Conservation (phyloP, 1,140 invertebrate species). For the Cephus cinctus region DNA sequence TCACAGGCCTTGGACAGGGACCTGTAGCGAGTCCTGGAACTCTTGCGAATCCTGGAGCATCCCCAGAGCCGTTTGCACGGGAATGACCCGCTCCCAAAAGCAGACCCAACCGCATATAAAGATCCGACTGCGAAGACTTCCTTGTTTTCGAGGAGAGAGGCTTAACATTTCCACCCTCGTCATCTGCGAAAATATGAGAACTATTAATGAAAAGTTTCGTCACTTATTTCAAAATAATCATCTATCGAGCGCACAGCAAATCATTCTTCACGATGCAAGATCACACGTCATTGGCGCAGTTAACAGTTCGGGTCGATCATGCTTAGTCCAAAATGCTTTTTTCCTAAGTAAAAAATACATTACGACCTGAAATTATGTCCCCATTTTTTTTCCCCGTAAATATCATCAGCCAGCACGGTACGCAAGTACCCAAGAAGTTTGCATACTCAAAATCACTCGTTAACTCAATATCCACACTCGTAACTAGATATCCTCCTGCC, state of each 20-base stretch:
- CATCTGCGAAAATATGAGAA: constrained; percentile 58
- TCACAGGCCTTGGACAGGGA: constrained; percentile 38
- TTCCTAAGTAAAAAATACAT: too few relatives aligned
- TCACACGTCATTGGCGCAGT: constrained; percentile 1
- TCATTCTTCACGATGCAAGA: constrained; percentile 16
- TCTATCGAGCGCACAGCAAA: constrained; percentile 3
- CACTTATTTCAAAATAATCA: constrained; percentile 5
- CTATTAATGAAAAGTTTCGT: not conserved
- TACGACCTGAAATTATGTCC: too few relatives aligned
- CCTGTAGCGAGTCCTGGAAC: too few relatives aligned
- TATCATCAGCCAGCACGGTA: too few relatives aligned
- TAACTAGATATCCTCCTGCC: constrained; percentile 15
- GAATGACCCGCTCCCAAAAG: constrained; percentile 61
- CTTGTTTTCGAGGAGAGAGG: constrained; percentile 58
- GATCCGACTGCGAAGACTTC: constrained; percentile 67
- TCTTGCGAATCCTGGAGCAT: too few relatives aligned
- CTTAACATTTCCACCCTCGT: constrained; percentile 68
- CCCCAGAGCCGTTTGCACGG: not conserved
- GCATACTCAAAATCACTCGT: not conserved
- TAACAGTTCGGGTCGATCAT: too few relatives aligned
- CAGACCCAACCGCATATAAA: constrained; percentile 83
- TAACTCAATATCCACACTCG: not conserved
- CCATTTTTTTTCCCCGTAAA: too few relatives aligned
- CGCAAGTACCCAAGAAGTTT: too few relatives aligned
- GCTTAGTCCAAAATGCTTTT: too few relatives aligned